Base-by-base conservation (phyloP, 2,113 vertebrate genomes). In the Eublepharis macularius region DNA sequence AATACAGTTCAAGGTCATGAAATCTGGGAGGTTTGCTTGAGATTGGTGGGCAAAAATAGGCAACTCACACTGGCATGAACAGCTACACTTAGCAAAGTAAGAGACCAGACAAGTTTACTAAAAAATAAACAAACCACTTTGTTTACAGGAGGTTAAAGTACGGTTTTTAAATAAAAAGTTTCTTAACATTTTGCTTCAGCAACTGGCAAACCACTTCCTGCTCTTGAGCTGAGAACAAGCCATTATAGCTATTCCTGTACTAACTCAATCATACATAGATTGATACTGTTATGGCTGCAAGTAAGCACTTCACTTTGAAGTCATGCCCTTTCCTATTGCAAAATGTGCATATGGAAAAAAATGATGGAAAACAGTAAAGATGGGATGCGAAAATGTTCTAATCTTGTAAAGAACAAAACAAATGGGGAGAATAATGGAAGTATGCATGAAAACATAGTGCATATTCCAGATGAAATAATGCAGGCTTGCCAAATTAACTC, bases 231-330 rank as follows among this genome's bases (percentile, higher is more conserved):
- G 77, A 88, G 79, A 79, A 60, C 47, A 92, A 92, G 21, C 80
- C 89, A 94, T 82, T 80, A 76, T 57, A 70, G 73, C 47, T 82
- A 87, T 70, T 87, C 77, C 80, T 77, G 85, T 63, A 49, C 77
- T 63, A 47, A n/a, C 47, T 86, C 77, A 80, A 86, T 65, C 84
- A 63, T 54, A 74, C 76, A 13, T 73, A 86, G 84, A 32, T 24
- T 86, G n/a, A 39, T 79, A 76, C 84, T 87, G 39, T 77, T 87
- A 93, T 2, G 79, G 68, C 81, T 90, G 92, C 77, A 89, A 93
- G 73, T 77, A 93, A 90, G 92, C 77, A 94, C 78, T 41, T 76
- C 82, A 66, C 80, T 80, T 90, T 74, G 69, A 92, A 94, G 85
- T 70, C 41, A 19, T 87, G 76, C 10, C 80, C 72, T 92, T 84